phyloP scores from a whole-genome alignment of 1,140 invertebrate species.

The Ceratosolen fusciceps region DNA sequence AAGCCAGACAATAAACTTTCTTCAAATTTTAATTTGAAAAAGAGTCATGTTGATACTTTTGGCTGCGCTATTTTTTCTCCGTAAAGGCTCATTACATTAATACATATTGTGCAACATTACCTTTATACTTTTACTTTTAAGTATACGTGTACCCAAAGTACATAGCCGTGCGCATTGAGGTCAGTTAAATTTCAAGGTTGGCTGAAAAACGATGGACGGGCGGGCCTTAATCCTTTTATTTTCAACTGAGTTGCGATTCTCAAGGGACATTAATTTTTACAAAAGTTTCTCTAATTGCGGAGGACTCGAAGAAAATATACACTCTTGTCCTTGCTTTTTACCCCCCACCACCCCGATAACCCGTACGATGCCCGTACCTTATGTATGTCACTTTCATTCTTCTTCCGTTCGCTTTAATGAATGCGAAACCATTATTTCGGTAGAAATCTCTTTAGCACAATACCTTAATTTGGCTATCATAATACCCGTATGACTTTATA shows the following conservation, averaged over 20 bases:
- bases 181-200: constrained; percentile 37
- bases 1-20: too few species aligned
- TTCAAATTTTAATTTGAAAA: too few species aligned
- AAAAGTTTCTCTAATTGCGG: constrained; percentile 11
- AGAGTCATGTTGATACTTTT: too few species aligned
- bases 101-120: neutral
- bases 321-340: too few species aligned
- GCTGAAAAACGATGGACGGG: neutral
- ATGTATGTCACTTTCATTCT: constrained; percentile 9
- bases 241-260: neutral
- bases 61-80: neutral
- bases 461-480: too few species aligned
- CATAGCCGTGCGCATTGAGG: constrained; percentile 9
- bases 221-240: neutral
- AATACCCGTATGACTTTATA: too few species aligned
- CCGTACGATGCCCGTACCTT: neutral
- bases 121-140: constrained; percentile 32
- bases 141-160: constrained; percentile 22
- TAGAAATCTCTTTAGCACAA: constrained; percentile 9
- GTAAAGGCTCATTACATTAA: constrained; percentile 1
- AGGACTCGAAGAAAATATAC: neutral
- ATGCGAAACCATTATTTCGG: neutral
- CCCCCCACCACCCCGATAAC: too few species aligned
- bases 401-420: neutral
- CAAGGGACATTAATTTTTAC: neutral